These are phyloP conservation scores for Siniperca knerii DNA, from an alignment of 2,113 vertebrate genomes.

Conservation along the genomic window DNA sequence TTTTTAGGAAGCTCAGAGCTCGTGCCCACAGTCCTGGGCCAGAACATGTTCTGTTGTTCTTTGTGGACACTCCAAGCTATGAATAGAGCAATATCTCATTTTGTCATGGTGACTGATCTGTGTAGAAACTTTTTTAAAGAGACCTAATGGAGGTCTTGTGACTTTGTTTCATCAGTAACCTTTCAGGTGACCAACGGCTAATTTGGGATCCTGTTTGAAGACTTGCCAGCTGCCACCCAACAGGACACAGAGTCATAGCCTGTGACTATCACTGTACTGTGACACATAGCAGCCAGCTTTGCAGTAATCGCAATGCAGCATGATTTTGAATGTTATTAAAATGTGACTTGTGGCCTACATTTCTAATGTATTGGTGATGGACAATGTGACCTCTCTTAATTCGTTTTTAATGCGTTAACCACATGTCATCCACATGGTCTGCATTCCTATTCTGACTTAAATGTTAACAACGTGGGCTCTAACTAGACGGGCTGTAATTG, in stretches of 20 bases:
- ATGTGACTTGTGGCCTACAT: conserved; percentile 51
- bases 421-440: neutral
- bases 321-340: conserved; percentile 42
- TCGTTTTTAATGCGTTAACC: conserved; percentile 14
- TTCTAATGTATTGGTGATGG: conserved; percentile 41
- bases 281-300: conserved; percentile 38
- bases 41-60: conserved; percentile 16
- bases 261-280: conserved; percentile 51
- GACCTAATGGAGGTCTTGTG: conserved; percentile 64
- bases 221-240: conserved; percentile 57
- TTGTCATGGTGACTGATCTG: conserved; percentile 42
- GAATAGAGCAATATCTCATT: conserved; percentile 71
- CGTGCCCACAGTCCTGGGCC: conserved; percentile 2
- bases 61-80: conserved; percentile 50
- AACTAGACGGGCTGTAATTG: neutral
- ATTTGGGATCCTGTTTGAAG: conserved; percentile 66
- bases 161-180: conserved; percentile 65
- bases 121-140: conserved; percentile 31
- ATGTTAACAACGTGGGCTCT: neutral
- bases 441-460: neutral
- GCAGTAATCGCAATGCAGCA: conserved; percentile 25
- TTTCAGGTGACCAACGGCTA: conserved; percentile 70
- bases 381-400: conserved; percentile 33
- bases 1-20: conserved; percentile 61
- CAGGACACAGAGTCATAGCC: conserved; percentile 23